Evolutionary conservation across 2,888 invertebrate species (phyloP), one percentile per base, ranked within the genome.

Genomic region (Nycteola revayana): DNA sequence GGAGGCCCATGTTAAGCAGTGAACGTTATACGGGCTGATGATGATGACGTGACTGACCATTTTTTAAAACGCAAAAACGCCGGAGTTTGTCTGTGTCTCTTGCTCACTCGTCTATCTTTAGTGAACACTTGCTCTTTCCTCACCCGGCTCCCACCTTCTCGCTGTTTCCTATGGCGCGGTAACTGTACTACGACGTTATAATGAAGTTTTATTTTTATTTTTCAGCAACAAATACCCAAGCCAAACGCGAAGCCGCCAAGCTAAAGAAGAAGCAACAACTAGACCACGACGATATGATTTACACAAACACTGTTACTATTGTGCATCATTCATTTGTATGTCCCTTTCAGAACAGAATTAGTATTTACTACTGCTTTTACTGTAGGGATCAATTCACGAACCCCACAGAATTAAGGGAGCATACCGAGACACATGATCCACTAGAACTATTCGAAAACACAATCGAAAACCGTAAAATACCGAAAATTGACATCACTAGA

Each of bases 351-450:
- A 48, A 48, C 4, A 9, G 48, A 20, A 48, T 83, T 11, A 84
- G 82, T 32, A 81, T 80, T 29, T 86, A 85, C 35, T 87, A 86
- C 21, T 88, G 87, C 29, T 82, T 72, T 10, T 88, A 87, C 21
- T 88, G 87, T 40, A 64, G 75, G 9, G 83, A 83, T 7, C 84
- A 85, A 7, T 87, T 84, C 52, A 82, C 80, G 0, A 80, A 84
- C 21, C 84, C 87, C 0, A 64, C 47, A 0, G 86, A 87, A 35
- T 34, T 88, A 0, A 47, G 86, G 5, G 77, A 77, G 1, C 87
- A 87, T 31, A 87, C 87, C 0, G 24, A 74, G 0, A 58, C 70
- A 0, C 87, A 87, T 43, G 62, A 82, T n/a, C 85, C 86, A 0
- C 62, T 60, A 5, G 51, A 61, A 18, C 33, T 65, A 1, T 82